Evolutionary conservation across 2,797 vertebrate species (phyloP).

Genomic region (Coluber constrictor): DNA sequence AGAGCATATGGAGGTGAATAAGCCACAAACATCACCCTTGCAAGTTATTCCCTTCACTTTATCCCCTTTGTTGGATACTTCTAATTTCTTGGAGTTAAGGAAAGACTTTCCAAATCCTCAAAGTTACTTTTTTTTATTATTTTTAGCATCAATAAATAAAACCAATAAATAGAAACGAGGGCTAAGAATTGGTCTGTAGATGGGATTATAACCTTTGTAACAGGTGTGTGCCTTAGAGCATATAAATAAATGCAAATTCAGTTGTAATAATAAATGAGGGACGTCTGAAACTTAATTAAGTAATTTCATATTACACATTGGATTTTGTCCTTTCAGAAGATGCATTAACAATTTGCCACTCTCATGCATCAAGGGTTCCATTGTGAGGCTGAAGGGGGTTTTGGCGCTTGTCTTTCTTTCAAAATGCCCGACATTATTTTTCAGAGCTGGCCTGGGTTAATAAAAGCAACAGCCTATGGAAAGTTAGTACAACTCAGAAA

Average conservation of each 20-base stretch:
- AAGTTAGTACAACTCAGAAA: background rate
- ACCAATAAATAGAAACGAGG: background rate
- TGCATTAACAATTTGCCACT: background rate
- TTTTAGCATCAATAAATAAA: background rate
- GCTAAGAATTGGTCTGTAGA: background rate
- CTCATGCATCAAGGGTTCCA: background rate
- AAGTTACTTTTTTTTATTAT: background rate
- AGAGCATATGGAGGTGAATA: background rate
- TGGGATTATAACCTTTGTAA: background rate
- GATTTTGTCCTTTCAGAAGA: background rate
- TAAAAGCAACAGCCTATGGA: background rate
- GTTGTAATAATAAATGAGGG: background rate
- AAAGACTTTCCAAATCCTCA: background rate
- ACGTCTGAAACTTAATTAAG: background rate
- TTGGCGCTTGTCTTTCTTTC: background rate
- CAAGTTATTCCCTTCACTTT: background rate
- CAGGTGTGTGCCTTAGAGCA: background rate
- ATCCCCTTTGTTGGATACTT: background rate
- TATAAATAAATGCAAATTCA: background rate
- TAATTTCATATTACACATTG: background rate
- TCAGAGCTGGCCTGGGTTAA: background rate
- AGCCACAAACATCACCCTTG: background rate
- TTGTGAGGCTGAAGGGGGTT: background rate
- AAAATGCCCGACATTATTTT: background rate
- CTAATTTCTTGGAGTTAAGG: background rate